Evolutionary conservation across 2,888 invertebrate species (phyloP).

Genomic region (Euproctis similis): DNA sequence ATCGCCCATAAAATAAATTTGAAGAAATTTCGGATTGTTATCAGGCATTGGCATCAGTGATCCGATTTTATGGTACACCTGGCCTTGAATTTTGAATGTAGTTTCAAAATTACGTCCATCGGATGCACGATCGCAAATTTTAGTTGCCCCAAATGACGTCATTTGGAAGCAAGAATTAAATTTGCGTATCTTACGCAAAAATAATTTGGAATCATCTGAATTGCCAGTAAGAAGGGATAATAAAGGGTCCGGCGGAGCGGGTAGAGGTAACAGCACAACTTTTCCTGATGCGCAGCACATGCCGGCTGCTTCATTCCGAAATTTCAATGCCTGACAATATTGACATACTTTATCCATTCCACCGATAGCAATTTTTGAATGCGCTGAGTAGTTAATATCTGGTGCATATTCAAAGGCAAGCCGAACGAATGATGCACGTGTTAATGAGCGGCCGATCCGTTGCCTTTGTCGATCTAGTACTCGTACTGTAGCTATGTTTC

Average conservation of each 20-base stretch:
- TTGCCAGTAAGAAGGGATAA: background rate
- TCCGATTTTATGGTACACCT: conserved; percentile 6
- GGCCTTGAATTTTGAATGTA: conserved; percentile 7
- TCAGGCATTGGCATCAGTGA: conserved; percentile 2
- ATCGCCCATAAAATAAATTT: conserved; percentile 8
- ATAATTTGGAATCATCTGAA: conserved; percentile 4
- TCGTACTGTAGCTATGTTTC: conserved; percentile 1
- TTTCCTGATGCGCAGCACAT: conserved; percentile 4
- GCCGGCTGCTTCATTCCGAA: conserved; percentile 2
- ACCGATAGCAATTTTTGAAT: conserved; percentile 21
- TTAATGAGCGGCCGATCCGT: conserved; percentile 18
- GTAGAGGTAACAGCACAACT: conserved; percentile 1
- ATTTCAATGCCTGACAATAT: conserved; percentile 5
- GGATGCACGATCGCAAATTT: conserved; percentile 1
- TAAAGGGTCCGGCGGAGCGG: conserved; percentile 3
- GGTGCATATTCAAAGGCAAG: conserved; percentile 23
- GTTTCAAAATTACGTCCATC: conserved; percentile 3
- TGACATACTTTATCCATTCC: conserved; percentile 6
- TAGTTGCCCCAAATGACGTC: conserved; percentile 8
- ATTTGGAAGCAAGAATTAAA: conserved; percentile 5
- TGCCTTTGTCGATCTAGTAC: conserved; percentile 14
- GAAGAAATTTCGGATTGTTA: conserved; percentile 5
- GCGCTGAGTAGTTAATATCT: conserved; percentile 20
- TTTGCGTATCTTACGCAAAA: background rate
- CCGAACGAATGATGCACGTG: conserved; percentile 21